Base-by-base conservation (phyloP, 2,888 invertebrate species). In the Dusona sp. region DNA sequence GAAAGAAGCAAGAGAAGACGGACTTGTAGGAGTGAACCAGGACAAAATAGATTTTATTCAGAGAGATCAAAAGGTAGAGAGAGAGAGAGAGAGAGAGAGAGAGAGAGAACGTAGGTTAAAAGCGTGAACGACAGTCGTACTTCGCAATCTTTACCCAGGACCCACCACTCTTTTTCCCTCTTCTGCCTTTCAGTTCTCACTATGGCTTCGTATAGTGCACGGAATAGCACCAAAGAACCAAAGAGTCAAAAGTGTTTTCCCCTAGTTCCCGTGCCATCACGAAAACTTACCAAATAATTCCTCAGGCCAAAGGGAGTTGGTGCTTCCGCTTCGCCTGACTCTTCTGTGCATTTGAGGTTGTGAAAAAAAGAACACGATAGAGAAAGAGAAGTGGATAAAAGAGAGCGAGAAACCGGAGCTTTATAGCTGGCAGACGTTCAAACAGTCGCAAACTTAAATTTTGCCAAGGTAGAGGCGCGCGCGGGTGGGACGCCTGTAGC, bases 381-480 rank as follows among this genome's bases (percentile, higher is more conserved):
- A 70, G 3, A 42, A 36, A 29, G 22, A 61, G 45, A 42, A n/a
- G 67, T 25, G 61, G 42, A n/a, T 29, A 57, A 48, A 72, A 19
- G 75, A 61, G 38, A 51, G 16, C 19, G 72, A 36, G 11, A 64
- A 13, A 72, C 33, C 8, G 33, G 83, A 85, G 85, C 87, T 91
- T 90, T 89, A 88, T 89, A 88, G 90, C 88, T 92, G 92, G 92
- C 92, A 91, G 78, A 79, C 83, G 91, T 91, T 92, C 92, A 92
- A 92, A 91, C 91, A 91, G 91, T 92, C 91, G 88, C 87, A 88
- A 91, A 92, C 90, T 91, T 91, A 90, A 90, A 91, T 92, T 92
- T 88, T 87, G 74, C 67, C 33, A 67, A 61, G 65, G 82, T 68
- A 83, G 86, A 68, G 70, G 68, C 83, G 73, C 38, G 33, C 85